These are phyloP conservation scores for Artibeus jamaicensis DNA, from an alignment of 2,797 vertebrate genomes.

Conservation along the genomic window DNA sequence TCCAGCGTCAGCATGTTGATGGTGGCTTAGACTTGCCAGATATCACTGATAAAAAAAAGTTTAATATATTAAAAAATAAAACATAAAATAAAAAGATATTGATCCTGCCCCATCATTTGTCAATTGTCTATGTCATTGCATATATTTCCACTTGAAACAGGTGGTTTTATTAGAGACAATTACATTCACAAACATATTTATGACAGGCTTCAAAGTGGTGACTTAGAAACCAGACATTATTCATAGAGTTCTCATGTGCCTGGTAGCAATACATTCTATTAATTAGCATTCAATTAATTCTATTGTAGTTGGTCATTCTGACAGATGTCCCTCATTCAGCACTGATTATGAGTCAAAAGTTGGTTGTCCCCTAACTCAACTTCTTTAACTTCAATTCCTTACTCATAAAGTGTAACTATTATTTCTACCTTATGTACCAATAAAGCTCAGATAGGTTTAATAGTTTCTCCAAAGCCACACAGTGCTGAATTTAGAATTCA, in stretches of 20 bases:
- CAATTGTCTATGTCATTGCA: background rate
- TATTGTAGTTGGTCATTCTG: background rate
- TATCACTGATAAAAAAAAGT: too few relatives aligned
- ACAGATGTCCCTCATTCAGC: background rate
- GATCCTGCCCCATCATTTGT: background rate
- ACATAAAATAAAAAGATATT: background rate
- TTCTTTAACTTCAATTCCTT: background rate
- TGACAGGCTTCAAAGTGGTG: background rate
- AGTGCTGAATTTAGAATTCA: background rate
- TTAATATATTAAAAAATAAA: too few relatives aligned
- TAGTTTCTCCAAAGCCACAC: background rate
- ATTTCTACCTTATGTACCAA: background rate
- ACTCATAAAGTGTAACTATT: background rate
- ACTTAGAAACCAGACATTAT: background rate
- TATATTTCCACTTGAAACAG: background rate
- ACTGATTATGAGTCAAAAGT: background rate
- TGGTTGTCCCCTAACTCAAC: background rate
- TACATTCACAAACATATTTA: background rate
- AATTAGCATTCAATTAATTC: background rate
- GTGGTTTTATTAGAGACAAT: constrained; percentile 21
- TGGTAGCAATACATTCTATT: background rate
- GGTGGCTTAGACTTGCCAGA: too few relatives aligned
- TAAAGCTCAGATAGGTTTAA: constrained; percentile 8
- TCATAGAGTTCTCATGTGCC: background rate
- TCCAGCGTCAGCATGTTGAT: too few relatives aligned